phyloP scores from a whole-genome alignment of 2,113 vertebrate genomes.

The crab-eating macaque (Macaca fascicularis) region DNA sequence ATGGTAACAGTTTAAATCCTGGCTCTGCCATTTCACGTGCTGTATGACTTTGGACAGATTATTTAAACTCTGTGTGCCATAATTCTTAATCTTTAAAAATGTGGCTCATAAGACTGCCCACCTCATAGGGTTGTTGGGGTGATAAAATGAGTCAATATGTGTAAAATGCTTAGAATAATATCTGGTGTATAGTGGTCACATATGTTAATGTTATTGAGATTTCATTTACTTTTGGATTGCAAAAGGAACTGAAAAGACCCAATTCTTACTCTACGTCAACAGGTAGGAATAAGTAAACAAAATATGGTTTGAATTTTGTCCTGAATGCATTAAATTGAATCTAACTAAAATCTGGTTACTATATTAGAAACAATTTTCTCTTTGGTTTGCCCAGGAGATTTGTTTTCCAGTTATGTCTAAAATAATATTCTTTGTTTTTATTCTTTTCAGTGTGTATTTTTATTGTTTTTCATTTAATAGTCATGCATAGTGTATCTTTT shows the following conservation, averaged over 20 bases:
- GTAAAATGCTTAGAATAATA: not conserved
- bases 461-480: not conserved
- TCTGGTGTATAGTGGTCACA: not conserved
- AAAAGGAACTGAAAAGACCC: not conserved
- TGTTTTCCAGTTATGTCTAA: slow-evolving; percentile 7
- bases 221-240: slow-evolving; percentile 1
- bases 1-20: not conserved
- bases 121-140: not conserved
- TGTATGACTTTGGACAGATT: not conserved
- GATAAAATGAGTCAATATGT: not conserved
- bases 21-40: not conserved
- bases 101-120: not conserved
- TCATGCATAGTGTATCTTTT: not conserved
- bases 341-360: not conserved
- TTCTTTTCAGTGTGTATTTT: not conserved
- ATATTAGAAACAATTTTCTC: not conserved
- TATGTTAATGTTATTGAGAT: not conserved
- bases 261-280: not conserved
- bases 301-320: slow-evolving; percentile 12
- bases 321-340: not conserved
- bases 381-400: not conserved
- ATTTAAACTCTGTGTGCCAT: not conserved
- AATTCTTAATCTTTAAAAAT: slow-evolving; percentile 1
- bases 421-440: not conserved
- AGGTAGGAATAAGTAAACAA: not conserved